Evolutionary conservation across 2,113 vertebrate species (phyloP).

Genomic region (Tychaedon coryphoeus): DNA sequence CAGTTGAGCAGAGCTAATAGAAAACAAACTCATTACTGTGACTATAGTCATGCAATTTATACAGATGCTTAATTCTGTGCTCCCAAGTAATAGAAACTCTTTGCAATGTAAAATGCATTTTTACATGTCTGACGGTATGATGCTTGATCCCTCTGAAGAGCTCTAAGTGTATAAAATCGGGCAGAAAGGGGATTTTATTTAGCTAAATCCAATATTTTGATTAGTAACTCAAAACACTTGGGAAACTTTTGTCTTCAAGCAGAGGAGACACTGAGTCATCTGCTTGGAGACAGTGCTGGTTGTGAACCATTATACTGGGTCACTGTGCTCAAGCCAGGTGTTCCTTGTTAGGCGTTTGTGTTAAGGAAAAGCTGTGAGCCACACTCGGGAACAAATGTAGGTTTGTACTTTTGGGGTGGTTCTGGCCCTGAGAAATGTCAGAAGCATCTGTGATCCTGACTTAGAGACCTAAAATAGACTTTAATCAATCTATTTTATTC

Average conservation of each 20-base stretch:
- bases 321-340: background rate
- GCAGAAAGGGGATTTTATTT: background rate
- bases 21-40: background rate
- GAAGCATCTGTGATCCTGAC: background rate
- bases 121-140: background rate
- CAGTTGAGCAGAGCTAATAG: background rate
- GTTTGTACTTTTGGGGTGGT: background rate
- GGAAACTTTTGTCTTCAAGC: background rate
- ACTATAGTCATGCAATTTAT: background rate
- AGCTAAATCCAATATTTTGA: background rate
- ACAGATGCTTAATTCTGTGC: background rate
- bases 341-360: background rate
- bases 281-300: background rate
- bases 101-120: background rate
- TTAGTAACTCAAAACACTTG: background rate
- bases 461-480: background rate
- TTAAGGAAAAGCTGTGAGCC: background rate
- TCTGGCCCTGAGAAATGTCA: background rate
- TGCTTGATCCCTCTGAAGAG: background rate
- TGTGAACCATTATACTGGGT: background rate
- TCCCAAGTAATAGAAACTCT: background rate
- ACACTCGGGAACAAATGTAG: background rate
- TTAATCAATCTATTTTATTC: background rate
- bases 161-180: background rate
- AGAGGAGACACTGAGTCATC: background rate